These are phyloP conservation scores for Torymus texanus DNA, from an alignment of 2,888 invertebrate genomes.

Conservation along the genomic window DNA sequence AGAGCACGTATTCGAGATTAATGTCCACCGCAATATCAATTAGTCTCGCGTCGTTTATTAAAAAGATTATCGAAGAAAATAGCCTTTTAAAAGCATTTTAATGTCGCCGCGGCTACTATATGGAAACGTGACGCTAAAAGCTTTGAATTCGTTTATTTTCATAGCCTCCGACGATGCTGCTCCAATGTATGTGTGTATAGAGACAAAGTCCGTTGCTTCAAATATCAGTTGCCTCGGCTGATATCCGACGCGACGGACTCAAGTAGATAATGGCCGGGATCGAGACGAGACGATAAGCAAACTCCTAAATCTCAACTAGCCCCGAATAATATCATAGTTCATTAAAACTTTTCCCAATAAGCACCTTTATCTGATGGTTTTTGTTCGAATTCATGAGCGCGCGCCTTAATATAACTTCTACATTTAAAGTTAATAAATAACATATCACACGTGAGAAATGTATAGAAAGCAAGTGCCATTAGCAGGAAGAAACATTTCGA, in stretches of 20 bases:
- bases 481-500: too few species aligned
- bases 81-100: constrained; percentile 20
- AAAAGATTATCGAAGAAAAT: not conserved
- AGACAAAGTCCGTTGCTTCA: constrained; percentile 9
- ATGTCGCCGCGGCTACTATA: not conserved
- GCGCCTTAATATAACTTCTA: too few species aligned
- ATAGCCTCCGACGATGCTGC: not conserved
- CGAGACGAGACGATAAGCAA: not conserved
- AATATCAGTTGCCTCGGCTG: constrained; percentile 27
- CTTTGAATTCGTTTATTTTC: constrained; percentile 20
- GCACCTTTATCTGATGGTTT: too few species aligned
- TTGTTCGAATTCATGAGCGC: too few species aligned
- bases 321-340: too few species aligned
- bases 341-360: too few species aligned
- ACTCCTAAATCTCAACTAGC: too few species aligned
- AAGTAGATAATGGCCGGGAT: constrained; percentile 31
- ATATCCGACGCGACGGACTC: constrained; percentile 23
- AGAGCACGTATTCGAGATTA: too few species aligned
- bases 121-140: constrained; percentile 43
- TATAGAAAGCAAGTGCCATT: too few species aligned
- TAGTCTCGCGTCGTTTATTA: not conserved
- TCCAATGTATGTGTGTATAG: not conserved
- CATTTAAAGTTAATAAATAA: too few species aligned
- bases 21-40: too few species aligned
- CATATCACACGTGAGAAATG: too few species aligned